These are phyloP conservation scores for Allygus modestus DNA, from an alignment of 2,888 invertebrate species.

Conservation along the genomic window DNA sequence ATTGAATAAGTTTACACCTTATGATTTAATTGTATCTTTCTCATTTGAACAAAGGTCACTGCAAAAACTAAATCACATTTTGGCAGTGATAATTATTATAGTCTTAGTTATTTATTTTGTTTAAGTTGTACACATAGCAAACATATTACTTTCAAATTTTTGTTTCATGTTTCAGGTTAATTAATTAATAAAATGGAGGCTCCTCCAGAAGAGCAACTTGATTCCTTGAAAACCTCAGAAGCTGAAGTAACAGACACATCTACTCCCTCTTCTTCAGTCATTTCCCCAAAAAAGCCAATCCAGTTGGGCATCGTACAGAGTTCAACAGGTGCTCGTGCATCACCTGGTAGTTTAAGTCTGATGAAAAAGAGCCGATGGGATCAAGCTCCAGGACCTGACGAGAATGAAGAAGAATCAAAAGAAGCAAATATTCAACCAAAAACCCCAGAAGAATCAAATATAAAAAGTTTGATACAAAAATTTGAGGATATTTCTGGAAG, in stretches of 20 bases:
- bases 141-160: too few species aligned
- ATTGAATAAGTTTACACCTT: too few species aligned
- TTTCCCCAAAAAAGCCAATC: constrained; percentile 34
- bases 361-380: constrained; percentile 48
- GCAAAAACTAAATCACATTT: too few species aligned
- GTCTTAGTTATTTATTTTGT: too few species aligned
- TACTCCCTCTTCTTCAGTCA: not conserved
- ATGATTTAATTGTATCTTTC: too few species aligned
- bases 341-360: not conserved
- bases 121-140: too few species aligned
- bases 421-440: constrained; percentile 8
- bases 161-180: too few species aligned
- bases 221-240: not conserved
- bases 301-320: constrained; percentile 31
- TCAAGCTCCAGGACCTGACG: constrained; percentile 31
- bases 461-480: constrained; percentile 48
- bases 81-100: too few species aligned
- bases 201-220: not conserved
- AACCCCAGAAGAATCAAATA: not conserved
- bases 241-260: not conserved
- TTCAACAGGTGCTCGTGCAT: not conserved
- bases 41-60: too few species aligned
- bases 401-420: constrained; percentile 25
- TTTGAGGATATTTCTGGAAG: constrained; percentile 37
- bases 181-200: constrained; percentile 23